Percentiles rank a stretch among this genome's conserved stretches.
Evolutionary conservation across 1,140 invertebrate species (phyloP).

Genomic region (Pogonomyrmex californicus): DNA sequence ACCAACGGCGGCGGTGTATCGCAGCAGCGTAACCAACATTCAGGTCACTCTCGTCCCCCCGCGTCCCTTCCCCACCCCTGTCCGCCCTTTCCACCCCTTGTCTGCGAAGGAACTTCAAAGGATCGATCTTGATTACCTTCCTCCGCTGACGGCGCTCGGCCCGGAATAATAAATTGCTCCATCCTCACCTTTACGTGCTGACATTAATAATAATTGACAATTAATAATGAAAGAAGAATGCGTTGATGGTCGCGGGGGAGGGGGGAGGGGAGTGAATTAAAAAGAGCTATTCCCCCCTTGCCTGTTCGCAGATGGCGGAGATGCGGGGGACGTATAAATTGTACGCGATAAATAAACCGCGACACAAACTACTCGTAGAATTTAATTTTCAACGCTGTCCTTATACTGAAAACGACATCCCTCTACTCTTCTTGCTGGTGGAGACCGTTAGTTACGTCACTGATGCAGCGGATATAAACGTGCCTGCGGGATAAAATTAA

Average conservation of each 20-base stretch:
- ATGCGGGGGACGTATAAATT: not conserved
- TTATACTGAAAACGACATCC: not conserved
- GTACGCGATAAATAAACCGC: not conserved
- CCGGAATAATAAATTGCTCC: conserved; percentile 41
- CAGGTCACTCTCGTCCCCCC: conserved; percentile 2
- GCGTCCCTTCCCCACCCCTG: not conserved
- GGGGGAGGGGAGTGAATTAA: not conserved
- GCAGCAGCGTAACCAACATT: conserved; percentile 36
- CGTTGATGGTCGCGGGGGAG: not conserved
- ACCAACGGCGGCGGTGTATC: not conserved
- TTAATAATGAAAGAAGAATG: conserved; percentile 29
- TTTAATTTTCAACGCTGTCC: not conserved
- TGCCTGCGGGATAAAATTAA: conserved; percentile 38
- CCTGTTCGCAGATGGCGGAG: not conserved
- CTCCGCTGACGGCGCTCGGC: conserved; percentile 4
- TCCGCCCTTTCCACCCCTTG: not conserved
- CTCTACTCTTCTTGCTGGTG: not conserved
- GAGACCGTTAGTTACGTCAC: conserved; percentile 13
- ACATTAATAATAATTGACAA: conserved; percentile 22
- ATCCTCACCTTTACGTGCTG: not conserved
- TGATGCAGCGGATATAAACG: conserved; percentile 16
- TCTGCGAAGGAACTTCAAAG: conserved; percentile 15
- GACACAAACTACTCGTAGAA: not conserved
- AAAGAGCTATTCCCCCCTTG: not conserved
- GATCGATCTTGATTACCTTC: conserved; percentile 50